Evolutionary conservation across 37 sponge, comb jelly and placozoan species (phyloP).

Genomic region (Halichondria panicea): DNA sequence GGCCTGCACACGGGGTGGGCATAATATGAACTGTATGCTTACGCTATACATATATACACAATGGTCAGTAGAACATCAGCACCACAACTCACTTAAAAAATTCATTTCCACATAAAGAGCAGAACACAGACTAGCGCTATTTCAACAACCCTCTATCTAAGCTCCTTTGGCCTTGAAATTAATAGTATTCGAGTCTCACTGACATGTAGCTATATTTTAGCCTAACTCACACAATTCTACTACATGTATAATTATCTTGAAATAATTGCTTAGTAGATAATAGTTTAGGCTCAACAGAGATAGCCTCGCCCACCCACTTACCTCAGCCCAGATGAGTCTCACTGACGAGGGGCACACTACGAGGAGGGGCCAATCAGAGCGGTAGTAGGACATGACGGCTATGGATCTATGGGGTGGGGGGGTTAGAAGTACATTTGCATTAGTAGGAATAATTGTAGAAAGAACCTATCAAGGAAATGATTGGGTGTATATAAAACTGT

Average conservation of each 20-base stretch:
- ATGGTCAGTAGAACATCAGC: no score
- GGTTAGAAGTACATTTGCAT: no score
- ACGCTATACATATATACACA: no score
- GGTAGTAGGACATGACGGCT: constrained; percentile 75
- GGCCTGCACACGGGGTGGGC: constrained; percentile 46
- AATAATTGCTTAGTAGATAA: background rate
- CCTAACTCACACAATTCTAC: background rate
- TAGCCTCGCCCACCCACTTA: background rate
- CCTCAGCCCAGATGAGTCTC: constrained; percentile 82
- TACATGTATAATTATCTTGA: background rate
- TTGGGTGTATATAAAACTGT: no score
- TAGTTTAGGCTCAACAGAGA: background rate
- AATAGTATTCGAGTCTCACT: background rate
- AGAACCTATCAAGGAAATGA: no score
- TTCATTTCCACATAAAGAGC: no score
- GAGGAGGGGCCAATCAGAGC: constrained; percentile 88
- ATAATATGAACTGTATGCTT: no score
- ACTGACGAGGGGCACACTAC: constrained; percentile 93
- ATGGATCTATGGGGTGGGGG: constrained; percentile 86
- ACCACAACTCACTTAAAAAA: no score
- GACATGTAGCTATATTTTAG: background rate
- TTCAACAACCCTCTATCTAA: no score
- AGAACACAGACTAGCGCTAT: no score
- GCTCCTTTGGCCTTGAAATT: no score
- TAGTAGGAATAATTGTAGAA: no score